Evolutionary conservation across 2,797 vertebrate genomes (phyloP).

Genomic region (Tolypeutes matacus): DNA sequence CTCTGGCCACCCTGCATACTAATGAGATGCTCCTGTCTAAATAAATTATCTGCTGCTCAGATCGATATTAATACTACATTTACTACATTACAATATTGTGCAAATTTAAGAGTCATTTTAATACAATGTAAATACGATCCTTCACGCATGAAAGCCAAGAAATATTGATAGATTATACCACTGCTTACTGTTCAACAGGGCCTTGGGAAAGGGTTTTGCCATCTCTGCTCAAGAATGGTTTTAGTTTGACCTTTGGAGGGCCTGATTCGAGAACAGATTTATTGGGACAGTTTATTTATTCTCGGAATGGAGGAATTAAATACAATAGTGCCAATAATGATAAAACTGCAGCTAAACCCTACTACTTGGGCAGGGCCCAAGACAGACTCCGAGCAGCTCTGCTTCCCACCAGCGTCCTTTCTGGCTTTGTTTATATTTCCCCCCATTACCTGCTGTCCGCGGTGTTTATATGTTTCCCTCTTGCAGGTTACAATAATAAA

Average conservation of each 20-base stretch:
- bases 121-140: constrained; percentile 88
- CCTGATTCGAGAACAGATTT: constrained; percentile 83
- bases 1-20: constrained; percentile 88
- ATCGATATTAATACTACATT: constrained; percentile 90
- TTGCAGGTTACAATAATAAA: constrained; percentile 87
- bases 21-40: constrained; percentile 88
- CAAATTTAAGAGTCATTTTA: constrained; percentile 88
- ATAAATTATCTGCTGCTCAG: constrained; percentile 89
- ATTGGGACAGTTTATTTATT: constrained; percentile 79
- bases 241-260: constrained; percentile 83
- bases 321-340: constrained; percentile 76
- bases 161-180: constrained; percentile 87
- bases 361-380: constrained; percentile 75
- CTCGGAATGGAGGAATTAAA: constrained; percentile 73
- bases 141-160: constrained; percentile 85
- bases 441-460: constrained; percentile 83
- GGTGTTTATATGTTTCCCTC: constrained; percentile 87
- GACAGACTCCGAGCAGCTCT: constrained; percentile 29
- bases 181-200: constrained; percentile 85
- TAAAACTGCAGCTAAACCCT: constrained; percentile 63
- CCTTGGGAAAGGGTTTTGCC: constrained; percentile 84
- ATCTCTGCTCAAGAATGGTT: constrained; percentile 86
- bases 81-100: constrained; percentile 89
- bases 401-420: constrained; percentile 77
- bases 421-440: constrained; percentile 85